Evolutionary conservation across 2,888 invertebrate species (phyloP).

Genomic region (Temnothorax ravouxi): DNA sequence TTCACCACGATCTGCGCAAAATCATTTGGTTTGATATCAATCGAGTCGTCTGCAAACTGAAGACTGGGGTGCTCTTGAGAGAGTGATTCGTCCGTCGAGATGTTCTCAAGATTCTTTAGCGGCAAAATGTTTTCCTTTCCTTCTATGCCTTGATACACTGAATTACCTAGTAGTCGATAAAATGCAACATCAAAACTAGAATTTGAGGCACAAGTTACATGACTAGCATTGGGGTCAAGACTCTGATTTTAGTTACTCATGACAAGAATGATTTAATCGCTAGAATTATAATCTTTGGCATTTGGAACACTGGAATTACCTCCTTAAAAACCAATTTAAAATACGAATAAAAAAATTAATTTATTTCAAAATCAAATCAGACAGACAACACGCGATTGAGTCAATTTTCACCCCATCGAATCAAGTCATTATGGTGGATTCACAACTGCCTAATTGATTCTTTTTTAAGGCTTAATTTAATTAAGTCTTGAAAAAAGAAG

Average conservation of each 20-base stretch:
- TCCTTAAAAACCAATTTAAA: constrained; percentile 3
- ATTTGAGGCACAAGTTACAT: background rate
- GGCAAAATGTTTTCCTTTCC: background rate
- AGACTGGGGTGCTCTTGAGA: background rate
- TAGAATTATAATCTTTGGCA: background rate
- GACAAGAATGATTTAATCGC: background rate
- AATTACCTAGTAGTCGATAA: background rate
- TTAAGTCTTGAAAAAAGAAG: too few relatives aligned
- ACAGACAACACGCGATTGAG: too few relatives aligned
- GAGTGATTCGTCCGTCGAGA: background rate
- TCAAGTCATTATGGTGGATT: too few relatives aligned
- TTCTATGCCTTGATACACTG: background rate
- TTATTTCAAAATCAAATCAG: background rate
- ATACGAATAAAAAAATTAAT: constrained; percentile 11
- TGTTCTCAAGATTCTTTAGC: background rate
- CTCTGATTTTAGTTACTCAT: background rate
- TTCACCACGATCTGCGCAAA: background rate
- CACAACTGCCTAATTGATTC: too few relatives aligned
- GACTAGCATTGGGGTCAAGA: background rate
- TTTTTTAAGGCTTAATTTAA: too few relatives aligned
- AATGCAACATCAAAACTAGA: background rate
- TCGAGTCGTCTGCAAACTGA: background rate
- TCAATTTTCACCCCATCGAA: too few relatives aligned
- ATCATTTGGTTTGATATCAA: background rate
- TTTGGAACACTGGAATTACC: background rate